Percentiles rank a stretch among this genome's conserved stretches.
Conservation (phyloP, 2,888 invertebrate species). For the Antitype chi region DNA sequence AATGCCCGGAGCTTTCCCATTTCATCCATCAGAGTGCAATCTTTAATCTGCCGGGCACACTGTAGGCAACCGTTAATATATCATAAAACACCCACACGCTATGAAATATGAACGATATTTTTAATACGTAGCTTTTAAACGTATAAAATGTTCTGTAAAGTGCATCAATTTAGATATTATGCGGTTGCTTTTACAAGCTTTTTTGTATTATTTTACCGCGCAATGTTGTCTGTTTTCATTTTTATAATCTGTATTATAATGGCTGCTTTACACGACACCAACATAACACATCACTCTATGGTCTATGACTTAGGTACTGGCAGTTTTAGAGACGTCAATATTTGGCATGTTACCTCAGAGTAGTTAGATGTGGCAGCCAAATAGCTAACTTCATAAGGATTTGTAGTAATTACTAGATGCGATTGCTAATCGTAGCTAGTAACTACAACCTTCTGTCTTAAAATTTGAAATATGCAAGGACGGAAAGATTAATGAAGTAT, state of each 20-base stretch:
- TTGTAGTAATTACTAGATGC: not conserved
- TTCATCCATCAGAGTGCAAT: constrained; percentile 79
- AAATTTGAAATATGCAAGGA: not conserved
- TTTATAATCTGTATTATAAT: constrained; percentile 23
- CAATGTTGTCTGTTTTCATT: constrained; percentile 14
- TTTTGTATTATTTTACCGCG: constrained; percentile 3
- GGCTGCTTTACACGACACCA: constrained; percentile 2
- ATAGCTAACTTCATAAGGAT: not conserved
- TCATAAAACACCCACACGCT: constrained; percentile 73
- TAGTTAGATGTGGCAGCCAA: not conserved
- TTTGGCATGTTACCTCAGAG: constrained; percentile 2
- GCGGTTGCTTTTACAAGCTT: constrained; percentile 17
- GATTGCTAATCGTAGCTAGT: no score
- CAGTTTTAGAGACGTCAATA: not conserved
- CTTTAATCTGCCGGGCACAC: constrained; percentile 74
- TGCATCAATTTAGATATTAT: constrained; percentile 56
- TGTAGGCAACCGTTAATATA: constrained; percentile 67
- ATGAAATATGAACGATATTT: constrained; percentile 67
- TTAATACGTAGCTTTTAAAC: constrained; percentile 60
- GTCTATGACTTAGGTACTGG: not conserved
- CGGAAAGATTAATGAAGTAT: not conserved
- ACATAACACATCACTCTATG: not conserved
- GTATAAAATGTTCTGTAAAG: constrained; percentile 52
- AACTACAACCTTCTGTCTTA: not conserved
- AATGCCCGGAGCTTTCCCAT: constrained; percentile 70